Evolutionary conservation across 2,797 vertebrate genomes (phyloP).

Genomic region (Picus viridis): DNA sequence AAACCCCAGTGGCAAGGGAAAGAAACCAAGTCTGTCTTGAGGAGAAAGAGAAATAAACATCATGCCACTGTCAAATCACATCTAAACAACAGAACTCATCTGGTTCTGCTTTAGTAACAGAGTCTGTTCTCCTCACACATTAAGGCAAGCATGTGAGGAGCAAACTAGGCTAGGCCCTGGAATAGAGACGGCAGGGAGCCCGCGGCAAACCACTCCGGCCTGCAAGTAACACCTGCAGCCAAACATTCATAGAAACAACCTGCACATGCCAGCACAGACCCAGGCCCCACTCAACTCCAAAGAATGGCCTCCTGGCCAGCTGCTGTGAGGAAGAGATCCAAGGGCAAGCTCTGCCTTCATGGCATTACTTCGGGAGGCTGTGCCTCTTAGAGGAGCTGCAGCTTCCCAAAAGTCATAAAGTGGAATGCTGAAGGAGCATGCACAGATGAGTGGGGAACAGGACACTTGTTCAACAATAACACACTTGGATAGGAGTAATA

Average conservation of each 20-base stretch:
- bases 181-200: neutral
- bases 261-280: neutral
- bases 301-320: neutral
- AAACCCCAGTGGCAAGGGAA: neutral
- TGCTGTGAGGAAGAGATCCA: neutral
- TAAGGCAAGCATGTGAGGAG: conserved; percentile 7
- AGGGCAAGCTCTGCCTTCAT: neutral
- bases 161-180: neutral
- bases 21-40: neutral
- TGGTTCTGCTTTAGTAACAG: neutral
- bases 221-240: neutral
- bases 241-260: neutral
- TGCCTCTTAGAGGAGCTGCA: neutral
- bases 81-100: neutral
- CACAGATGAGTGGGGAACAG: neutral
- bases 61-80: neutral
- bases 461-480: neutral
- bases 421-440: neutral
- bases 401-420: neutral
- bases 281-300: neutral
- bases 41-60: conserved; percentile 4
- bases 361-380: neutral
- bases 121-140: neutral
- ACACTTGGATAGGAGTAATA: conserved; percentile 26
- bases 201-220: neutral